Evolutionary conservation across 2,113 vertebrate species (phyloP).

Genomic region (Copsychus sechellarum): DNA sequence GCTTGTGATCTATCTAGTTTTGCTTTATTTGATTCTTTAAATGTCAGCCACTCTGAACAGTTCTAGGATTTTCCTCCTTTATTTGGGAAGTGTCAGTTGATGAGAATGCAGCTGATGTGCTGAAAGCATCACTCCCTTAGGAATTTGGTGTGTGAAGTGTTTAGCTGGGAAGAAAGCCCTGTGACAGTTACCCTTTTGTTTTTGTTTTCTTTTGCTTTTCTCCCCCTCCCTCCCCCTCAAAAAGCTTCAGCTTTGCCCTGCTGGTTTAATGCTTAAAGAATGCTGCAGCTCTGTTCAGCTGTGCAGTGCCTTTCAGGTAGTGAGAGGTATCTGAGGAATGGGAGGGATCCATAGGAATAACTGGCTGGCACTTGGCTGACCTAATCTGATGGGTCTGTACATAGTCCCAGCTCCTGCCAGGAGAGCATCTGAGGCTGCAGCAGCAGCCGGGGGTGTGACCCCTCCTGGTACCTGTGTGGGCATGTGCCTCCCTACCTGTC

Average conservation of each 20-base stretch:
- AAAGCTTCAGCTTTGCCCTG: background rate
- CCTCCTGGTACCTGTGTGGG: accelerated
- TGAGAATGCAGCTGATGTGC: background rate
- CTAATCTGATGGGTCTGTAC: background rate
- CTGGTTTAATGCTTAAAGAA: background rate
- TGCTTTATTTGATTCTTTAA: background rate
- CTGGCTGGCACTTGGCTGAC: conserved; percentile 12
- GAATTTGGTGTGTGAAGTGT: background rate
- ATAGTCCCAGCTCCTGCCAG: background rate
- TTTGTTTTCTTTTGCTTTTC: background rate
- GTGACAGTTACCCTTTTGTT: background rate
- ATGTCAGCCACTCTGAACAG: background rate
- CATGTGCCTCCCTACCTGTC: background rate
- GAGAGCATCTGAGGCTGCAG: background rate
- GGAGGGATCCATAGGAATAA: background rate
- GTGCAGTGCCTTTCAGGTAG: background rate
- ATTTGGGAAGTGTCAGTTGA: background rate
- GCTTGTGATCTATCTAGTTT: background rate
- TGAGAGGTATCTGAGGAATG: background rate
- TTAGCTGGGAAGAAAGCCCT: background rate
- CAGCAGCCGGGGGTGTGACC: background rate
- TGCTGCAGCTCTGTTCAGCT: background rate
- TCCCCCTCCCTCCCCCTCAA: accelerated
- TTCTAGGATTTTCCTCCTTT: background rate
- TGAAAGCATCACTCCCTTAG: background rate